Percentiles rank a stretch among this genome's conserved stretches.
Evolutionary conservation across 2,888 invertebrate species (phyloP).

Genomic region (Halocaridina rubra): DNA sequence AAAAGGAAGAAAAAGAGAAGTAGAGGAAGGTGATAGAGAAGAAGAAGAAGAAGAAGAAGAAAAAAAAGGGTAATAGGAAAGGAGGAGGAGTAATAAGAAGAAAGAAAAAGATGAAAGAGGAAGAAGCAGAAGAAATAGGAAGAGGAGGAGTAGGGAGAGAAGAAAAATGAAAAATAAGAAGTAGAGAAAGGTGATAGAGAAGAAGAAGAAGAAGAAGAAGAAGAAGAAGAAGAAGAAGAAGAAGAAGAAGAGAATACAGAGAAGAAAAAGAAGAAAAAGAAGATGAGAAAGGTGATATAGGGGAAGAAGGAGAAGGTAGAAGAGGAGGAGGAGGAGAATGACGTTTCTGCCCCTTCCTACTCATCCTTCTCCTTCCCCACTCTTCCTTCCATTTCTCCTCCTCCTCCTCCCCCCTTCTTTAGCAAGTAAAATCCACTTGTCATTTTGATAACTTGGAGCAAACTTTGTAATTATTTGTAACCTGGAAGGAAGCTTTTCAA

Average conservation of each 20-base stretch:
- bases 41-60: neutral
- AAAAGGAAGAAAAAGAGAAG: neutral
- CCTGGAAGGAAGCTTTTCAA: constrained; percentile 43
- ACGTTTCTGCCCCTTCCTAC: too few relatives aligned
- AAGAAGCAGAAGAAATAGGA: neutral
- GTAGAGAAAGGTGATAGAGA: neutral
- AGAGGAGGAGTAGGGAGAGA: neutral
- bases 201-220: neutral
- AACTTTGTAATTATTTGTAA: constrained; percentile 56
- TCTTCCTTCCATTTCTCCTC: too few relatives aligned
- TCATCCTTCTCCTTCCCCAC: too few relatives aligned
- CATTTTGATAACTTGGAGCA: constrained; percentile 43
- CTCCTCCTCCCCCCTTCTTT: too few relatives aligned
- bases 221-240: neutral
- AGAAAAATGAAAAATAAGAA: neutral
- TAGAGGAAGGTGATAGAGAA: neutral
- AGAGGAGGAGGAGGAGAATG: constrained; percentile 2
- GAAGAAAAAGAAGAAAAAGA: neutral
- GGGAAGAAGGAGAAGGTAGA: neutral
- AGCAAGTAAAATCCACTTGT: constrained; percentile 54
- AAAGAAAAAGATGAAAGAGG: neutral
- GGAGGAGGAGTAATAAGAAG: neutral
- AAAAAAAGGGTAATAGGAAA: neutral
- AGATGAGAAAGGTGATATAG: neutral
- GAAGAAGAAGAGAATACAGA: neutral